A percentile compares a stretch with the other conserved stretches of the same genome.
Conservation (phyloP, 2,797 vertebrate species). For the Chaetodon trifasciatus region DNA sequence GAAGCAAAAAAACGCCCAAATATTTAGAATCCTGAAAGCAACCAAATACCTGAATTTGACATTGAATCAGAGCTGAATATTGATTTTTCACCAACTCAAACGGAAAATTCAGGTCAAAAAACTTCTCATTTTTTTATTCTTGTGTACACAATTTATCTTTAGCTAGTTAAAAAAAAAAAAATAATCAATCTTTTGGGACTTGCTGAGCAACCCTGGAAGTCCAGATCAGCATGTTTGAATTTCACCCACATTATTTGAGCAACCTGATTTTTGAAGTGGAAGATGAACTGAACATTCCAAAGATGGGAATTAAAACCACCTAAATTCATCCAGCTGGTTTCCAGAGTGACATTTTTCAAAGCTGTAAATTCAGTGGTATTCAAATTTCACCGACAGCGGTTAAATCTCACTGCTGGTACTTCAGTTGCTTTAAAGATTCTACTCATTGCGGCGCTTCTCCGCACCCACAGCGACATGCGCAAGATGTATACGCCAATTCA, state of each 20-base stretch:
- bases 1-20: not conserved
- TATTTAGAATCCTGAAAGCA: not conserved
- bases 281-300: not conserved
- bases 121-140: too few relatives aligned
- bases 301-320: not conserved
- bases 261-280: not conserved
- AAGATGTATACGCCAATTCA: slow-evolving; percentile 46
- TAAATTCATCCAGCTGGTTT: not conserved
- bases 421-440: not conserved
- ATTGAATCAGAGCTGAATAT: not conserved
- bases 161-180: too few relatives aligned
- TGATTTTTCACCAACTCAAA: too few relatives aligned
- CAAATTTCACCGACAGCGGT: too few relatives aligned
- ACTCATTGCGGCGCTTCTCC: slow-evolving; percentile 1
- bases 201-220: not conserved
- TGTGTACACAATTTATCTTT: not conserved
- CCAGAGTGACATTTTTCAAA: not conserved
- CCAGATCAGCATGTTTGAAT: not conserved
- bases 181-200: not conserved
- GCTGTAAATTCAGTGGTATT: not conserved
- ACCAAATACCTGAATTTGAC: not conserved
- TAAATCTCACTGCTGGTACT: not conserved
- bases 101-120: too few relatives aligned
- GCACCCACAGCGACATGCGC: slow-evolving; percentile 46
- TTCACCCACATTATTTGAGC: not conserved